Evolutionary conservation across 2,797 vertebrate species (phyloP).

Genomic region (Leptatherina wallacei): DNA sequence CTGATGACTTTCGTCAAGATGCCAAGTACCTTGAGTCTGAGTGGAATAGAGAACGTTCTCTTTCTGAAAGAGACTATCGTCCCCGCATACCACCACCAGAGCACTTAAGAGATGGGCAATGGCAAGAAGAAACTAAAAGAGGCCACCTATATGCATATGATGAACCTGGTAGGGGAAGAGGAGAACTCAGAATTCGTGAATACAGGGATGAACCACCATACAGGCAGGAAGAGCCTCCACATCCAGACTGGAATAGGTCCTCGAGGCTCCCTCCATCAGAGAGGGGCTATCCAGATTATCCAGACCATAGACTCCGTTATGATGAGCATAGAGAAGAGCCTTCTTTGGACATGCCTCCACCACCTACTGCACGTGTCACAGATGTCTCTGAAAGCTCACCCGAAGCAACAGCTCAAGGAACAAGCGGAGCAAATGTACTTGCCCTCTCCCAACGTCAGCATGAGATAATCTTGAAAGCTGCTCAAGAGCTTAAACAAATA

Average conservation of each 20-base stretch:
- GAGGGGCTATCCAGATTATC: constrained; percentile 72
- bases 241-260: constrained; percentile 87
- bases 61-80: constrained; percentile 74
- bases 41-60: constrained; percentile 84
- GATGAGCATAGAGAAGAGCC: constrained; percentile 76
- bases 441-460: constrained; percentile 98
- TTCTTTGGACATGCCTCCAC: constrained; percentile 58
- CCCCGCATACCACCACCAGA: constrained; percentile 85
- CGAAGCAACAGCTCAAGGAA: constrained; percentile 78
- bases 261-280: constrained; percentile 79
- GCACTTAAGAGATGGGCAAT: constrained; percentile 86
- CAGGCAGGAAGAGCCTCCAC: constrained; percentile 79
- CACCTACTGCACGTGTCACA: constrained; percentile 50
- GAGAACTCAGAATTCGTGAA: constrained; percentile 85
- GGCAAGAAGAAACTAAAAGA: constrained; percentile 88
- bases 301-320: constrained; percentile 69
- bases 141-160: constrained; percentile 83
- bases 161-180: constrained; percentile 85
- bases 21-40: constrained; percentile 79
- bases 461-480: constrained; percentile 98
- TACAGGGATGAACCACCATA: constrained; percentile 87
- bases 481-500: constrained; percentile 97
- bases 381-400: constrained; percentile 79
- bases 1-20: constrained; percentile 82
- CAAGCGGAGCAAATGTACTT: constrained; percentile 85